Evolutionary conservation across 2,797 vertebrate genomes (phyloP).

Genomic region (Coregonus ussuriensis): DNA sequence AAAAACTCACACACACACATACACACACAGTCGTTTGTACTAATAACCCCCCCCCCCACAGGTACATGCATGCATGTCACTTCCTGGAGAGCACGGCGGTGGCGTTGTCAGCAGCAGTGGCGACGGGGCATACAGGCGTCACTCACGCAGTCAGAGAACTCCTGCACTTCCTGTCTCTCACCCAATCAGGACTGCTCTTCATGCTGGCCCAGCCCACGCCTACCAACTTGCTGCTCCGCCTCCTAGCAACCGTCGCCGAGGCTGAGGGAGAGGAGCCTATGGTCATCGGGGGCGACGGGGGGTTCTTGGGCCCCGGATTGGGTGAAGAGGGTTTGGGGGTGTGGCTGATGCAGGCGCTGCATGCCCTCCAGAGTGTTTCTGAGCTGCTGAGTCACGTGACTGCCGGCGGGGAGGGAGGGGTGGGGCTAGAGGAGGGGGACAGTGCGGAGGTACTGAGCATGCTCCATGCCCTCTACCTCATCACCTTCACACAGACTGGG

Average conservation of each 20-base stretch:
- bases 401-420: constrained; percentile 74
- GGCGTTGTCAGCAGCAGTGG: constrained; percentile 87
- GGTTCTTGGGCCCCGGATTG: constrained; percentile 71
- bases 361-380: constrained; percentile 90
- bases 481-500: constrained; percentile 94
- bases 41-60: constrained; percentile 43
- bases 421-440: constrained; percentile 89
- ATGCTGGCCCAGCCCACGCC: constrained; percentile 93
- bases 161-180: constrained; percentile 91
- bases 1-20: neutral
- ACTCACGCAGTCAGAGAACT: constrained; percentile 86
- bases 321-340: constrained; percentile 90
- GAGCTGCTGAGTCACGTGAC: constrained; percentile 89
- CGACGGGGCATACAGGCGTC: constrained; percentile 86
- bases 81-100: constrained; percentile 92
- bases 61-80: constrained; percentile 94
- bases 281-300: constrained; percentile 73
- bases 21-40: neutral
- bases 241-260: constrained; percentile 88
- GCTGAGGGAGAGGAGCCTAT: constrained; percentile 86
- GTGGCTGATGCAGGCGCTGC: constrained; percentile 95
- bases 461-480: constrained; percentile 93
- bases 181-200: constrained; percentile 94
- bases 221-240: constrained; percentile 88
- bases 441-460: constrained; percentile 89